Conservation (phyloP, 1,140 invertebrate species). For the Ceratosolen fusciceps region DNA sequence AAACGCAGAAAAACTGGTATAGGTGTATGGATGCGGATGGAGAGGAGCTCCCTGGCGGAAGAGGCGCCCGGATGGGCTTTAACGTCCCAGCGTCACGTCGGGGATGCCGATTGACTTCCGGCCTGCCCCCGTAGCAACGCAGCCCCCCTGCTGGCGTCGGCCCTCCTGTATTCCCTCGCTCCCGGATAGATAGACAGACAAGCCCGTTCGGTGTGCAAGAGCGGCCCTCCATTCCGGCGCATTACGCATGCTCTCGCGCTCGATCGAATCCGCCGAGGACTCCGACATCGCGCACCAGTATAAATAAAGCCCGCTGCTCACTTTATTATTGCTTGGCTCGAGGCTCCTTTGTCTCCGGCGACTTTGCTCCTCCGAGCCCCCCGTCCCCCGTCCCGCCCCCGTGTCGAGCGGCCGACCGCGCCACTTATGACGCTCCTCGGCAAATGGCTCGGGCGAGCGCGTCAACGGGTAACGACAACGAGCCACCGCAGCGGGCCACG, state of each 20-base stretch:
- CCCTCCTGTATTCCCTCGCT: not conserved
- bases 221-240: conserved; percentile 59
- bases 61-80: conserved; percentile 3
- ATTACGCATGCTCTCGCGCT: conserved; percentile 59
- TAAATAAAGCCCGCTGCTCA: conserved; percentile 41
- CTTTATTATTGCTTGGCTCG: conserved; percentile 41
- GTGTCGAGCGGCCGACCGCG: no score
- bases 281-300: not conserved
- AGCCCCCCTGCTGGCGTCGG: conserved; percentile 50
- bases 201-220: not conserved
- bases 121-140: conserved; percentile 23
- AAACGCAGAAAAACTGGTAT: no score
- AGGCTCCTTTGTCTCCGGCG: conserved; percentile 30
- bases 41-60: not conserved
- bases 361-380: not conserved
- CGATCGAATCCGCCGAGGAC: conserved; percentile 25
- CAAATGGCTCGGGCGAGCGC: not conserved
- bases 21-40: no score
- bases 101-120: conserved; percentile 58
- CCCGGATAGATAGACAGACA: not conserved
- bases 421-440: not conserved
- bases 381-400: not conserved
- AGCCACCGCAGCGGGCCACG: no score
- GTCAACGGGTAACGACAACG: no score
- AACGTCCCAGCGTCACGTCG: conserved; percentile 10